phyloP scores from a whole-genome alignment of 2,888 invertebrate genomes.

The Icerya purchasi region DNA sequence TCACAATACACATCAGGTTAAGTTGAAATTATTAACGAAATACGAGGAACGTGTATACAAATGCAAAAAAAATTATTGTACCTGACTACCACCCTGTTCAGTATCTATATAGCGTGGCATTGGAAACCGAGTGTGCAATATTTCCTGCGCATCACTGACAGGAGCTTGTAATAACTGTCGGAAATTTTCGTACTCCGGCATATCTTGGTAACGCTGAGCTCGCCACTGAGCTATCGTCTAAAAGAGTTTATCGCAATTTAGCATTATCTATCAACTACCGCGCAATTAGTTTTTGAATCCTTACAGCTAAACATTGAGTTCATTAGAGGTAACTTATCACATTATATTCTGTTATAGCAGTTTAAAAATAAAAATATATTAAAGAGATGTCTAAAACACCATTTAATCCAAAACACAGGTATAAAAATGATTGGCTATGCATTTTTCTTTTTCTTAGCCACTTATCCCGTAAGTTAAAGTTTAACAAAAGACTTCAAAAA shows the following conservation, averaged over 20 bases:
- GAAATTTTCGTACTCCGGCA: slow-evolving; percentile 94
- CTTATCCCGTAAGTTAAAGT: too few species aligned
- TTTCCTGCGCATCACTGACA: slow-evolving; percentile 90
- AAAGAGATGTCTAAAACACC: too few species aligned
- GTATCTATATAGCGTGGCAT: slow-evolving; percentile 98
- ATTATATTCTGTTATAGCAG: not conserved
- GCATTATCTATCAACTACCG: too few species aligned
- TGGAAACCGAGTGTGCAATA: slow-evolving; percentile 86
- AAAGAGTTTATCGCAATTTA: too few species aligned
- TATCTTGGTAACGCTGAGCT: slow-evolving; percentile 81
- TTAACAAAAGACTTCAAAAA: too few species aligned
- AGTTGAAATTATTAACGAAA: not conserved
- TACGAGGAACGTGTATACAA: not conserved
- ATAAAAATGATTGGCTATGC: too few species aligned
- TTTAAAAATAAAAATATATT: not conserved
- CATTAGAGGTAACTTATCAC: not conserved
- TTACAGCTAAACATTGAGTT: too few species aligned
- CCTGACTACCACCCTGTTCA: slow-evolving; percentile 94
- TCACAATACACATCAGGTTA: slow-evolving; percentile 26
- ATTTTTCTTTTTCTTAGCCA: too few species aligned
- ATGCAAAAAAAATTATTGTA: slow-evolving; percentile 17
- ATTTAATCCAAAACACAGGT: too few species aligned
- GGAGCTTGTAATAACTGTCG: slow-evolving; percentile 88
- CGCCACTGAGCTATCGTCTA: slow-evolving; percentile 96
- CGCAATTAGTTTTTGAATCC: too few species aligned